A percentile compares a stretch with the other conserved stretches of the same genome.
phyloP scores from a whole-genome alignment of 2,113 vertebrate species.

The Eudyptes chrysolophus region DNA sequence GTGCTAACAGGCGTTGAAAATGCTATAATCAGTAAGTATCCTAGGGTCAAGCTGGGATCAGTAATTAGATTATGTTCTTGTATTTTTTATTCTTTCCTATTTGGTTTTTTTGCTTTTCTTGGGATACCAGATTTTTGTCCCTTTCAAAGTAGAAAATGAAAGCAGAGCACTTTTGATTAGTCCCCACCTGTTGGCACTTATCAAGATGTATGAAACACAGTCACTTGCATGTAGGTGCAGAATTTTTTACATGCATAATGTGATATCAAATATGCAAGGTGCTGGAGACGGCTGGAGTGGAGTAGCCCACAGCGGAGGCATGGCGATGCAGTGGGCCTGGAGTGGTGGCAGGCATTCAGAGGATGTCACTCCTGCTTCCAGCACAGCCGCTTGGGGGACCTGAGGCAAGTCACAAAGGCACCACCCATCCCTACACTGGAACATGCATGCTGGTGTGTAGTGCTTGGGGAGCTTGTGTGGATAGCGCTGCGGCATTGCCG shows the following conservation, averaged over 20 bases:
- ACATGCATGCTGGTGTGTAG: background rate
- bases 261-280: background rate
- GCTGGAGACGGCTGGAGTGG: background rate
- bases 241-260: background rate
- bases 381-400: accelerated
- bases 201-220: background rate
- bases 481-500: accelerated
- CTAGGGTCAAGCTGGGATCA: background rate
- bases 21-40: accelerated
- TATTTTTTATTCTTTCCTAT: background rate
- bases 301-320: background rate
- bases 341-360: background rate
- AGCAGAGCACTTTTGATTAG: background rate
- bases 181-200: background rate
- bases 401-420: background rate
- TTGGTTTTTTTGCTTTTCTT: background rate
- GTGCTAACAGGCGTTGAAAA: background rate
- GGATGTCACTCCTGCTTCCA: background rate
- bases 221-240: background rate
- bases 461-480: background rate
- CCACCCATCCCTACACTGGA: accelerated
- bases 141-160: background rate
- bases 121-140: background rate
- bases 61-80: background rate
- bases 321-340: background rate